Evolutionary conservation across 2,888 invertebrate species (phyloP).

Genomic region (Gortyna flavago): DNA sequence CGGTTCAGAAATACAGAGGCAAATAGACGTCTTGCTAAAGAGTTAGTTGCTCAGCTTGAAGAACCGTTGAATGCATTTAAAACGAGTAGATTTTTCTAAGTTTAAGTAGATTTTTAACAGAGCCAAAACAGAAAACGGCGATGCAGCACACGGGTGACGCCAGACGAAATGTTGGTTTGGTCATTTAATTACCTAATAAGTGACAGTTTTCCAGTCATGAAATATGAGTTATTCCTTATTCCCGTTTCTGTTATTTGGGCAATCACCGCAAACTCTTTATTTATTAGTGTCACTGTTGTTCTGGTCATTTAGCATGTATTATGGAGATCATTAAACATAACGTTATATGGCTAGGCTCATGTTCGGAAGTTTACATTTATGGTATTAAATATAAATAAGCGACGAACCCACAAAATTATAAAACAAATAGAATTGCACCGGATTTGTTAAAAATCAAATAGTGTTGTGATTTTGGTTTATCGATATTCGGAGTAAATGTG

Average conservation of each 20-base stretch:
- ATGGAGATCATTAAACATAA: background rate
- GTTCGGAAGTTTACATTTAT: conserved; percentile 25
- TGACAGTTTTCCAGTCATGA: too few relatives aligned
- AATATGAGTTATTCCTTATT: background rate
- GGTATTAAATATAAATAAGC: conserved; percentile 10
- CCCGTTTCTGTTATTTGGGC: background rate
- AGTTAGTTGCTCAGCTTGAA: background rate
- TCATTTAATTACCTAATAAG: background rate
- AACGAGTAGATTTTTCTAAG: too few relatives aligned
- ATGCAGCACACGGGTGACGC: background rate
- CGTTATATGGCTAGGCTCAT: background rate
- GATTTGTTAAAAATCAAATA: conserved; percentile 45
- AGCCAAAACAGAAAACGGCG: background rate
- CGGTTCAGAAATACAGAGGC: background rate
- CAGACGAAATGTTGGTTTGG: background rate
- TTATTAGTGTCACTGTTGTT: background rate
- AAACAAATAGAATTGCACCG: conserved; percentile 28
- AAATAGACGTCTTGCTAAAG: background rate
- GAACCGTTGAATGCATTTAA: background rate
- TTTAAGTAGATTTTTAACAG: background rate
- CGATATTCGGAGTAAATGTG: conserved; percentile 39
- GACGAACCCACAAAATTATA: background rate
- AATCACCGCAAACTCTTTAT: too few relatives aligned
- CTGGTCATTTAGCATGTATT: background rate
- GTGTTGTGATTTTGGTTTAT: conserved; percentile 27